These are phyloP conservation scores for Salvelinus namaycush DNA, from an alignment of 2,113 vertebrate genomes.

Conservation along the genomic window DNA sequence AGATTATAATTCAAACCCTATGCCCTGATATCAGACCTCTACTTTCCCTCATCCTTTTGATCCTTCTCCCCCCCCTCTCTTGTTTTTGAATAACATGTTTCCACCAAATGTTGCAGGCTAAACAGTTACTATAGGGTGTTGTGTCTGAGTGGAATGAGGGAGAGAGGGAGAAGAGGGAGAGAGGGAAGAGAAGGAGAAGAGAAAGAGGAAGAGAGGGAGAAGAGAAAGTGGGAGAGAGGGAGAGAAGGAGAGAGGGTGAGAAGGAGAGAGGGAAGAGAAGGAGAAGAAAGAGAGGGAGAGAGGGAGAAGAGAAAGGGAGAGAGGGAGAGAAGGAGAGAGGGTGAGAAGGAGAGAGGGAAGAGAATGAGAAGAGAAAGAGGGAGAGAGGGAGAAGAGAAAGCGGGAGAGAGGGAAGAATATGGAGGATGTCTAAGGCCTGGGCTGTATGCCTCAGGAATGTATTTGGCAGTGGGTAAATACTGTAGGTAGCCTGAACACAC, in stretches of 20 bases:
- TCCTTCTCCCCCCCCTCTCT: background rate
- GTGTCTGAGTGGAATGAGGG: background rate
- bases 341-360: too few species aligned
- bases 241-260: too few species aligned
- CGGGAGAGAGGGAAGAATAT: conserved; percentile 8
- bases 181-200: background rate
- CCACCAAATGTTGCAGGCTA: conserved; percentile 37
- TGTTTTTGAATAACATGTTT: conserved; percentile 29
- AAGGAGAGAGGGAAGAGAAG: too few species aligned
- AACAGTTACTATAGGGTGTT: conserved; percentile 12
- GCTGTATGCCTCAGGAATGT: conserved; percentile 59
- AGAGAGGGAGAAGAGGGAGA: background rate
- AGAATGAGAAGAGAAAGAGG: too few species aligned
- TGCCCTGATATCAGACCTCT: background rate
- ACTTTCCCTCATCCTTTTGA: background rate
- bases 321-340: background rate
- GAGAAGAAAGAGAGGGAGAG: background rate
- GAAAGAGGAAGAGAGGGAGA: background rate
- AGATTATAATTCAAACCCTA: conserved; percentile 10
- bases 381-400: background rate
- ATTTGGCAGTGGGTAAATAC: conserved; percentile 60
- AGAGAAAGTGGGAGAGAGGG: conserved; percentile 14
- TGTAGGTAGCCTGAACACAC: conserved; percentile 31
- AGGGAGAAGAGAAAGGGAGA: background rate
- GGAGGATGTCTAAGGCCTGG: conserved; percentile 52